Conservation (phyloP, 2,113 vertebrate genomes). For the Triplophysa siluroides region DNA sequence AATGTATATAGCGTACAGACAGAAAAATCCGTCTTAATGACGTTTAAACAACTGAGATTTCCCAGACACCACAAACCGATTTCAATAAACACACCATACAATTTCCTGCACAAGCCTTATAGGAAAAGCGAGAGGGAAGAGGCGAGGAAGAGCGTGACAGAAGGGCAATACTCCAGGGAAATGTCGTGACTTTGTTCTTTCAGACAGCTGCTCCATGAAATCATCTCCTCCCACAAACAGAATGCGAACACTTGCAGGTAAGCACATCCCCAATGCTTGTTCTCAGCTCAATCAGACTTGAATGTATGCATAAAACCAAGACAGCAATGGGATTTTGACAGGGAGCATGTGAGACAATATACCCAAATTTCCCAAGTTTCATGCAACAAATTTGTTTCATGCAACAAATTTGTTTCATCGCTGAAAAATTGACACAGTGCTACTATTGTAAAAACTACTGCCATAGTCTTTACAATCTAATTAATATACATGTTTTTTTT, state of each 20-base stretch:
- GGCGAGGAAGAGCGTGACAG: constrained; percentile 46
- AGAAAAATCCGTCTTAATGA: background rate
- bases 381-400: background rate
- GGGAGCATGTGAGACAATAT: background rate
- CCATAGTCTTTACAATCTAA: background rate
- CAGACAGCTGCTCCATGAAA: constrained; percentile 61
- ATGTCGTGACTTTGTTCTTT: constrained; percentile 58
- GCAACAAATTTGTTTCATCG: background rate
- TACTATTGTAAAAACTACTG: background rate
- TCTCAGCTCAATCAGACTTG: constrained; percentile 2
- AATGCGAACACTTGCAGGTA: constrained; percentile 56
- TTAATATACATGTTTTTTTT: too few species aligned
- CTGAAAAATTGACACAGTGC: background rate
- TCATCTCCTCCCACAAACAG: constrained; percentile 45
- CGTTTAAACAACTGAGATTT: background rate
- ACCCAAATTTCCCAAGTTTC: background rate
- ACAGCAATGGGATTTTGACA: background rate
- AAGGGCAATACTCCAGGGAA: constrained; percentile 53
- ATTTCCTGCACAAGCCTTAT: background rate
- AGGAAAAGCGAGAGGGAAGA: background rate
- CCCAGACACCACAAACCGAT: background rate
- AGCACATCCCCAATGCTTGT: constrained; percentile 27
- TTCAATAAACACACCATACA: constrained; percentile 1
- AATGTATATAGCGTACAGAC: background rate
- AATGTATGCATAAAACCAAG: background rate